phyloP scores from a whole-genome alignment of 2,113 vertebrate genomes.

The Tonatia bakeri region DNA sequence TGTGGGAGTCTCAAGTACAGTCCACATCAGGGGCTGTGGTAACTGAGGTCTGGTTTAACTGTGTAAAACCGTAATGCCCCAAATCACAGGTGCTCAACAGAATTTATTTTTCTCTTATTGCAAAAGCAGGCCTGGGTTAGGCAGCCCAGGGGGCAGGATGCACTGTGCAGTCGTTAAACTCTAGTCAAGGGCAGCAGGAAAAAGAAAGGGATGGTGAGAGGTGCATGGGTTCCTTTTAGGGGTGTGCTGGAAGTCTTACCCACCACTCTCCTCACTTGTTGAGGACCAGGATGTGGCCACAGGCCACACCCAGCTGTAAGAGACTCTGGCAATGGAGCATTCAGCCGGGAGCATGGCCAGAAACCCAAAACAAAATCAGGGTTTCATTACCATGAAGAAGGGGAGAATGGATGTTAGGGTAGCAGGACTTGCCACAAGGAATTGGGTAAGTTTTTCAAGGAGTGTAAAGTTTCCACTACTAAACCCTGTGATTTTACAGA shows the following conservation, averaged over 20 bases:
- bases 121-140: not conserved
- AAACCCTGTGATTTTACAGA: not conserved
- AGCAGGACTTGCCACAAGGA: not conserved
- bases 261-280: too few relatives aligned
- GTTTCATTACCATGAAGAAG: not conserved
- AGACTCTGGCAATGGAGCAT: not conserved
- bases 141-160: not conserved
- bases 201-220: not conserved
- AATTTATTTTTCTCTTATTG: not conserved
- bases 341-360: not conserved
- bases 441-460: not conserved
- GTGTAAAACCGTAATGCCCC: not conserved
- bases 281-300: not conserved
- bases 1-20: not conserved
- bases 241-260: not conserved
- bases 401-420: not conserved
- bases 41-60: not conserved
- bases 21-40: too few relatives aligned
- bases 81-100: not conserved
- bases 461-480: not conserved
- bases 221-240: not conserved
- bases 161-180: not conserved
- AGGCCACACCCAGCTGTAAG: not conserved
- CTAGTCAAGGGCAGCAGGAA: not conserved
- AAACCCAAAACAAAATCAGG: not conserved